phyloP scores from a whole-genome alignment of 2,888 invertebrate species.

The Cremastobaeus sp. region DNA sequence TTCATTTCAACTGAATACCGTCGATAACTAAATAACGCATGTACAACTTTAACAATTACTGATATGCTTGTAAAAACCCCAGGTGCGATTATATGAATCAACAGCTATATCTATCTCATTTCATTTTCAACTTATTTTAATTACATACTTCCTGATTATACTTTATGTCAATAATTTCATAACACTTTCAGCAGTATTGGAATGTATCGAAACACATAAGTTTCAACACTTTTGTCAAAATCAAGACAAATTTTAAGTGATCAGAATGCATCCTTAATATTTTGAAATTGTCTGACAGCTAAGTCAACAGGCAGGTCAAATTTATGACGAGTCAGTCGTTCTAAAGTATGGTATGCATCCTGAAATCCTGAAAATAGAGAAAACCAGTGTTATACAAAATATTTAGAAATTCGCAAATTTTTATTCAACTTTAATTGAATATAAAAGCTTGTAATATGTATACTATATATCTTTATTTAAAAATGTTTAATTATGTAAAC shows the following conservation, averaged over 20 bases:
- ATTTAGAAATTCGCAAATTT: no score
- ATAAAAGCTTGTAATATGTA: no score
- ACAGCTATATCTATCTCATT: conserved; percentile 9
- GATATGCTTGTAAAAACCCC: conserved; percentile 51
- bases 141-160: conserved; percentile 3
- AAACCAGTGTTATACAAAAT: background rate
- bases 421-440: no score
- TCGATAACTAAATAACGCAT: no score
- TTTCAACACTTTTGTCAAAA: conserved; percentile 10
- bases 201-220: conserved; percentile 22
- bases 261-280: conserved; percentile 91
- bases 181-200: conserved; percentile 12
- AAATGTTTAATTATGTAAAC: no score
- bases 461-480: no score
- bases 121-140: no score
- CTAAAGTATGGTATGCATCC: conserved; percentile 94
- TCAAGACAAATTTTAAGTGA: no score
- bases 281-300: conserved; percentile 97
- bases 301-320: conserved; percentile 97
- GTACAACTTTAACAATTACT: conserved; percentile 29
- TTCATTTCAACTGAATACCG: no score
- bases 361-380: conserved; percentile 87
- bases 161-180: conserved; percentile 5
- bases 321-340: conserved; percentile 89
- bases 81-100: conserved; percentile 24